Evolutionary conservation across 2,113 vertebrate species (phyloP), one percentile per base, ranked within the genome.

Genomic region (Mesocricetus auratus): DNA sequence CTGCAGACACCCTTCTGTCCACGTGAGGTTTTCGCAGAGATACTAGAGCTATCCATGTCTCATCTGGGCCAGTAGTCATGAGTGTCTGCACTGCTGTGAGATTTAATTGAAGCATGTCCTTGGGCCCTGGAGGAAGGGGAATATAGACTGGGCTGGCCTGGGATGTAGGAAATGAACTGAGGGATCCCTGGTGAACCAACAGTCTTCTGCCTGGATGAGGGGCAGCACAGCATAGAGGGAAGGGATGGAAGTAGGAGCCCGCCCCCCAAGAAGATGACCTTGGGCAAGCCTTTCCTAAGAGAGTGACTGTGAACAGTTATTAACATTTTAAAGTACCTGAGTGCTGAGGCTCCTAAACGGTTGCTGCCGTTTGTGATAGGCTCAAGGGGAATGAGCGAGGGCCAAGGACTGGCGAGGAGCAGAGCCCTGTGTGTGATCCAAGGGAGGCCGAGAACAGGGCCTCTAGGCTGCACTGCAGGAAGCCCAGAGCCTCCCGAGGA

Each of bases 41-140:
- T 33, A 21, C 69, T 42, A 19, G 22, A 36, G 50, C 42, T 56
- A 2, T n/a, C 42, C 0, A 3, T 1, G 3, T 58, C 7, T 0
- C 12, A 0, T 66, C 16, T 29, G 3, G 82, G 66, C 53, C 45
- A 56, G 5, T 19, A 10, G 22, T 26, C 81, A 71, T 0, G 3
- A 75, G 78, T 3, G 47, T 58, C 69, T 39, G 0, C 10, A 45
- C 11, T 81, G 86, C 83, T 33, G 29, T 62, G 73, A 21, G 11
- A 47, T 33, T 16, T 64, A 1, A 66, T 2, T 7, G 45, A 56
- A 15, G 60, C 33, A 3, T 10, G 3, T 8, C 3, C 7, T 53
- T 26, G 69, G 39, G 33, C 47, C 17, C 81, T 39, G 26, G 81
- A 0, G 19, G 53, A 24, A 75, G 29, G 71, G 56, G 53, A 56